phyloP scores from a whole-genome alignment of 2,113 vertebrate species.

The Eolophus roseicapilla region DNA sequence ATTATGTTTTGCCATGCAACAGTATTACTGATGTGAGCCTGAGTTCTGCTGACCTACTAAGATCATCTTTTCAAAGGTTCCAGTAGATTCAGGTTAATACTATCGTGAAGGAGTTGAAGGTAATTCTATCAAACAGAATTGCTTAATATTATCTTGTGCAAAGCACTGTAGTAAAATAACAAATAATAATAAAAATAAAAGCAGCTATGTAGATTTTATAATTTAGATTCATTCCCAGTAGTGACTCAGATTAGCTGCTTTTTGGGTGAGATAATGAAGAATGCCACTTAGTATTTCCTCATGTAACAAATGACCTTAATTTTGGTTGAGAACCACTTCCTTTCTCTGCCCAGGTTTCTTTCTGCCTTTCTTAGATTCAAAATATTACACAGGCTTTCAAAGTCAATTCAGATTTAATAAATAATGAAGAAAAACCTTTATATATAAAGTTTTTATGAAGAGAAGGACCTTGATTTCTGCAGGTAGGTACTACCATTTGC shows the following conservation, averaged over 20 bases:
- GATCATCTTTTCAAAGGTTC: not conserved
- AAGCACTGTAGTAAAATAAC: not conserved
- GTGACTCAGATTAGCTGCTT: not conserved
- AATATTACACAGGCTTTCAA: not conserved
- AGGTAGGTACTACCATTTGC: not conserved
- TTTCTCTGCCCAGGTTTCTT: not conserved
- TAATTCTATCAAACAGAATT: not conserved
- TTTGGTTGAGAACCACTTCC: not conserved
- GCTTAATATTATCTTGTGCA: not conserved
- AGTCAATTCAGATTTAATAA: not conserved
- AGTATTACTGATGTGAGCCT: not conserved
- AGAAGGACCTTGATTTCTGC: not conserved
- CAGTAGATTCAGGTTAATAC: not conserved
- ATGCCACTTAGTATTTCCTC: not conserved
- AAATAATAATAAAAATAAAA: not conserved
- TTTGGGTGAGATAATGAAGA: not conserved
- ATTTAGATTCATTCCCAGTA: not conserved
- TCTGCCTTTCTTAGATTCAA: not conserved
- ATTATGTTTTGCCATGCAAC: not conserved
- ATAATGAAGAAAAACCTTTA: not conserved
- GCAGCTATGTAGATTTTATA: not conserved
- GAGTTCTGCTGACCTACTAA: not conserved
- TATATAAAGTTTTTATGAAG: not conserved
- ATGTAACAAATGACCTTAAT: not conserved
- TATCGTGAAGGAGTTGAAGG: not conserved